A percentile compares a stretch with the other conserved stretches of the same genome.
Conservation (phyloP, 2,888 invertebrate species). For the Temnothorax rugatulus region DNA sequence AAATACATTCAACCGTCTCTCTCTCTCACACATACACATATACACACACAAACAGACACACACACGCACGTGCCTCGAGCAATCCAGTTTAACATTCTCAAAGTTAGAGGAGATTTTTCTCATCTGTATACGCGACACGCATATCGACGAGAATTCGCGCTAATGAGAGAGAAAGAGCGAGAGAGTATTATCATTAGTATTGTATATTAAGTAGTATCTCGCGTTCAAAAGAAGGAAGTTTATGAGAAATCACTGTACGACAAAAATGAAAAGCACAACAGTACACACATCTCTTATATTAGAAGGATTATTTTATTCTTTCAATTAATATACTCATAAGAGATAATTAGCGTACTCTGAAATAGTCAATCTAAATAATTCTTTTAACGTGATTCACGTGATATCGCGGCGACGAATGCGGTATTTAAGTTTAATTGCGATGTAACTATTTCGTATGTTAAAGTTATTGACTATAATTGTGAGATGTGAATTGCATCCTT, state of each 20-base stretch:
- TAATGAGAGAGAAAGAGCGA: constrained; percentile 58
- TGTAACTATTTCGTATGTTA: constrained; percentile 68
- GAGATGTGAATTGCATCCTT: constrained; percentile 65
- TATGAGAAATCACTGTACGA: constrained; percentile 34
- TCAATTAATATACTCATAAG: constrained; percentile 74
- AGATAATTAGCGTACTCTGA: constrained; percentile 73
- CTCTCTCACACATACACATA: constrained; percentile 77
- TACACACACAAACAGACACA: neutral
- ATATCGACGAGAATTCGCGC: constrained; percentile 33
- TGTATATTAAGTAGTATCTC: constrained; percentile 28
- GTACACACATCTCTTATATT: constrained; percentile 74
- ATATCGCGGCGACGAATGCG: constrained; percentile 63
- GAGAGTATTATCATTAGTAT: constrained; percentile 32
- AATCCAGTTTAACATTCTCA: constrained; percentile 77
- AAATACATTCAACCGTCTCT: constrained; percentile 81
- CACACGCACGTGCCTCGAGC: constrained; percentile 71
- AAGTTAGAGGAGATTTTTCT: constrained; percentile 26
- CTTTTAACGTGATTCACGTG: constrained; percentile 72
- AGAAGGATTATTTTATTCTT: constrained; percentile 75
- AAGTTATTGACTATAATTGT: constrained; percentile 78
- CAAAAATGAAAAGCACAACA: constrained; percentile 70
- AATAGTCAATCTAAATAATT: constrained; percentile 73
- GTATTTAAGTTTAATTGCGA: constrained; percentile 53
- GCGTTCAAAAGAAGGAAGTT: constrained; percentile 37
- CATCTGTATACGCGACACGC: constrained; percentile 47